Base-by-base conservation (phyloP, 2,797 vertebrate genomes). In the Syndactyla subalaris region DNA sequence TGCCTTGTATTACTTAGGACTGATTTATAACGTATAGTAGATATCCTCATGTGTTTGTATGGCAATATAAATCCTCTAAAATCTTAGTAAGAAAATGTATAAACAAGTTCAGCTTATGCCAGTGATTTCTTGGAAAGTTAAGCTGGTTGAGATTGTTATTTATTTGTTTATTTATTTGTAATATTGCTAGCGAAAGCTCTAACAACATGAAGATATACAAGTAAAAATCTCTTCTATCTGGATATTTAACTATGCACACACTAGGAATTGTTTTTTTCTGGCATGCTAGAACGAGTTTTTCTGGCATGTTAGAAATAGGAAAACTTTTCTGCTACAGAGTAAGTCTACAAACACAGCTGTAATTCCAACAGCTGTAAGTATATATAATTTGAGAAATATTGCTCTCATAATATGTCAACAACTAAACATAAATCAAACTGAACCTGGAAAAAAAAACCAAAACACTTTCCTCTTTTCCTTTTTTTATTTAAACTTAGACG, bases 381-480 rank as follows among this genome's bases (percentile, higher is more conserved):
- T 67, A 71, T 58, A 39, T 48, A 89, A 62, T 71, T 92, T 82
- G 49, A 62, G 72, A 85, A 92, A 61, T 62, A 62, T 76, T 81
- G 3, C 43, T 74, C 23, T 61, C 34, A 83, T 90, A 89, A 62
- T 41, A 72, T 34, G 22, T 49, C 82, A 78, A 68, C 20, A 92
- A 91, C 85, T 83, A 87, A 94, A 79, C 30, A 57, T 58, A 77
- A 91, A 94, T 83, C 10, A 90, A 80, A 72, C 19, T 30, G 9
- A 63, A 72, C n/a, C 32, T 89, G 49, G 41, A 38, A 38, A 30
- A 81, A 46, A 66, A 67, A 87, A 86, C 6, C 12, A 32, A 94
- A 86, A 48, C 5, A 14, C 1, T 49, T 79, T 65, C 3, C 13
- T n/a, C 1, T 45, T 59, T 41, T 52, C 22, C 4, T 2, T 27